These are phyloP conservation scores for Heliconius hermathena DNA, from an alignment of 1,140 invertebrate species.

Conservation along the genomic window DNA sequence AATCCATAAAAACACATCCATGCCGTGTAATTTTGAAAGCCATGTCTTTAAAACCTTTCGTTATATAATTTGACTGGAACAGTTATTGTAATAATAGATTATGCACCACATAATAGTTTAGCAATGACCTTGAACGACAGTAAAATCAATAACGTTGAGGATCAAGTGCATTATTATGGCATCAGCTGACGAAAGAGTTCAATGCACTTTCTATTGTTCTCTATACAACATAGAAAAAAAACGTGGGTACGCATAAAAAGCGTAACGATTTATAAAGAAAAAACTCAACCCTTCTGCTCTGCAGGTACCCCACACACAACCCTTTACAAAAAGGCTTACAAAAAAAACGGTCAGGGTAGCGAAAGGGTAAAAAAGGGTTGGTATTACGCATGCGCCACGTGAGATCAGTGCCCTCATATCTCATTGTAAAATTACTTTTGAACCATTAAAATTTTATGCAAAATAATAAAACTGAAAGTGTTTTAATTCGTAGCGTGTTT, in stretches of 20 bases:
- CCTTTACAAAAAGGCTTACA: constrained; percentile 76
- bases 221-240: constrained; percentile 64
- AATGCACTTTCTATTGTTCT: constrained; percentile 75
- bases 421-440: constrained; percentile 67
- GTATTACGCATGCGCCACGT: constrained; percentile 72
- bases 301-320: constrained; percentile 78
- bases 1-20: too few relatives aligned
- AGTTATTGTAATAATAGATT: background rate
- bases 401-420: constrained; percentile 74
- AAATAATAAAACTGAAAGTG: constrained; percentile 1
- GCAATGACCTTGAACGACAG: constrained; percentile 65
- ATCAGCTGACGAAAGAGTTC: constrained; percentile 80
- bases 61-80: background rate
- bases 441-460: constrained; percentile 26
- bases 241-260: constrained; percentile 63
- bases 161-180: constrained; percentile 75
- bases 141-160: constrained; percentile 69
- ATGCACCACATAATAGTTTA: constrained; percentile 10
- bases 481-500: too few relatives aligned
- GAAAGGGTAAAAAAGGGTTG: constrained; percentile 80
- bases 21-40: too few relatives aligned
- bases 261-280: constrained; percentile 66
- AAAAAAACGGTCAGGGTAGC: constrained; percentile 73
- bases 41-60: background rate
- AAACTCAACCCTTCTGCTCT: constrained; percentile 74